Conservation (phyloP, 2,113 vertebrate species). For the Tricholaema leucomelas region DNA sequence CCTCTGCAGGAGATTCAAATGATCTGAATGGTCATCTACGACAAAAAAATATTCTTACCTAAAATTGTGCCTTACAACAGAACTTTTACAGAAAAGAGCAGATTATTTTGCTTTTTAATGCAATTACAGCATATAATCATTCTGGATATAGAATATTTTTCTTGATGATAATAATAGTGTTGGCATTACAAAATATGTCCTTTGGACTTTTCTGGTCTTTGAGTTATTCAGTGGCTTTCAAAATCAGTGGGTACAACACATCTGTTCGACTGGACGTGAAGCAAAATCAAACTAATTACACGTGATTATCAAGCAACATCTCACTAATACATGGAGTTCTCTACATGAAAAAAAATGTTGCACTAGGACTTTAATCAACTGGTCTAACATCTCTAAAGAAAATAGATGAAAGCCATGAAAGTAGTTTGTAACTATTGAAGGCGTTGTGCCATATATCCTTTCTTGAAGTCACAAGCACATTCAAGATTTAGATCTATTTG, state of each 20-base stretch:
- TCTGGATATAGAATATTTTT: background rate
- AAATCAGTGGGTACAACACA: background rate
- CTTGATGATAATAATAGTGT: background rate
- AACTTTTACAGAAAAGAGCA: rapidly evolving
- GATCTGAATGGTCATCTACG: background rate
- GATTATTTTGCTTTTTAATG: background rate
- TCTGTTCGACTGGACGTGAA: background rate
- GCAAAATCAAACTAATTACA: background rate
- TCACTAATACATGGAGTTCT: background rate
- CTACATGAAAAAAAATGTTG: background rate
- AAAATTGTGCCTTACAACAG: background rate
- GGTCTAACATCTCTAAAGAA: background rate
- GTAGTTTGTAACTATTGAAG: background rate
- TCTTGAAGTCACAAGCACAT: background rate
- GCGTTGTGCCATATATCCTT: background rate
- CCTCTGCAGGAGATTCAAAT: background rate
- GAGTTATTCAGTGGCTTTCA: background rate
- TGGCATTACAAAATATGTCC: background rate
- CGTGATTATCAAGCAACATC: background rate
- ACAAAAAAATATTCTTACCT: background rate
- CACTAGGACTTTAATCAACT: background rate
- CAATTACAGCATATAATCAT: background rate
- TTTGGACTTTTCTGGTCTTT: background rate
- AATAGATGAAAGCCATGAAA: background rate
- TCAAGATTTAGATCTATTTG: background rate